phyloP scores from a whole-genome alignment of 2,797 vertebrate species.

The Eupleurogrammus muticus region DNA sequence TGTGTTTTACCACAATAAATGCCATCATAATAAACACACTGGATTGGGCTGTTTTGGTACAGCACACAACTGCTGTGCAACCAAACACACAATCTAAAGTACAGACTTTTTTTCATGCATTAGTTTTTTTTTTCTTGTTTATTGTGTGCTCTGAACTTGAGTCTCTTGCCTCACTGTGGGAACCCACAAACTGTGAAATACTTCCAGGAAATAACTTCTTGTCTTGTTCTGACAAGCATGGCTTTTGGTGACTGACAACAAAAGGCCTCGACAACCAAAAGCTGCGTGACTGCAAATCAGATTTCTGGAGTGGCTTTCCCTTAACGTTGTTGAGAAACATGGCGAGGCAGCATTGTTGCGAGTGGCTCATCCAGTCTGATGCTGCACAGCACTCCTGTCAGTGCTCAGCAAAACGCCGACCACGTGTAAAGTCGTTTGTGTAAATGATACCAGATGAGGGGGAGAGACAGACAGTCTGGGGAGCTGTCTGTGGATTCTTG shows the following conservation, averaged over 20 bases:
- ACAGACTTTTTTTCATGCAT: neutral
- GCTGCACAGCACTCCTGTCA: no score
- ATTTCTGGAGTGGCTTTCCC: neutral
- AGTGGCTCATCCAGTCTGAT: no score
- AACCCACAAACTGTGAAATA: conserved; percentile 40
- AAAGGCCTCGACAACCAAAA: neutral
- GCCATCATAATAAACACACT: neutral
- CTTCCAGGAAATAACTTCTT: conserved; percentile 62
- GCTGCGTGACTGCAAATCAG: neutral
- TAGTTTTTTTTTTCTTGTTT: neutral
- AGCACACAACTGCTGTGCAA: neutral
- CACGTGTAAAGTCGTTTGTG: no score
- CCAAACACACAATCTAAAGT: no score
- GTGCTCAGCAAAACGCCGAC: no score
- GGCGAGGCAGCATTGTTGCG: no score
- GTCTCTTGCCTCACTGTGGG: conserved; percentile 13
- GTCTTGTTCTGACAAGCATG: conserved; percentile 48
- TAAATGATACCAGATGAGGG: no score
- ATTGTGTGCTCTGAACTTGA: neutral
- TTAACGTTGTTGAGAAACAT: no score
- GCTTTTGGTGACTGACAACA: neutral
- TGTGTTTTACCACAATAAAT: no score
- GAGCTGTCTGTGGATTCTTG: no score
- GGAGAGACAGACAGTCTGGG: no score
- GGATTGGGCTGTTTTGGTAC: neutral